These are phyloP conservation scores for Lontra canadensis DNA, from an alignment of 2,113 vertebrate species.

Conservation along the genomic window DNA sequence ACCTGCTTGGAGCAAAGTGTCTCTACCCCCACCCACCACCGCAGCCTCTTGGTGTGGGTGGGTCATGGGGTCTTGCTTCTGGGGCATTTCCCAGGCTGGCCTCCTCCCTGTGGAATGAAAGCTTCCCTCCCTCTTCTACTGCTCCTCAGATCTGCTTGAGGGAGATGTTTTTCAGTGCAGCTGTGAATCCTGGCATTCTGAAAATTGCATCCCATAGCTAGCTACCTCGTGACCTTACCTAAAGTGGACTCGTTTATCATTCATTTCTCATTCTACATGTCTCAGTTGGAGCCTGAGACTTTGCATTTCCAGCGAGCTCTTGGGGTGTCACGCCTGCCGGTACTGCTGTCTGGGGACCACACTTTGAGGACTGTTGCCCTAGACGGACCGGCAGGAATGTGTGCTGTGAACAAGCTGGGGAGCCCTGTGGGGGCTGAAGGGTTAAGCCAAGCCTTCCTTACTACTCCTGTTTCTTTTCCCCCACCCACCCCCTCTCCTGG, in stretches of 20 bases:
- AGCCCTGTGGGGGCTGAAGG: not conserved
- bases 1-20: not conserved
- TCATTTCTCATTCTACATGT: not conserved
- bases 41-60: fast-evolving
- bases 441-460: not conserved
- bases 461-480: not conserved
- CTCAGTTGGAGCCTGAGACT: not conserved
- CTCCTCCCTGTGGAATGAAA: not conserved
- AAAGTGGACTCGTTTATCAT: not conserved
- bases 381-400: fast-evolving
- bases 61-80: not conserved
- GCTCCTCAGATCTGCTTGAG: not conserved
- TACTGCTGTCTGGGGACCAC: not conserved
- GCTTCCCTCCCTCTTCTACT: not conserved
- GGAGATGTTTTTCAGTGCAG: not conserved
- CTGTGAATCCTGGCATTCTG: not conserved
- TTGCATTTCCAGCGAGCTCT: not conserved
- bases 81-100: not conserved
- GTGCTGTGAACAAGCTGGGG: not conserved
- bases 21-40: no score
- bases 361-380: not conserved
- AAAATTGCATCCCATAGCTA: not conserved
- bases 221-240: not conserved
- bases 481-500: not conserved
- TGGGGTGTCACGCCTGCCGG: not conserved